Base-by-base conservation (phyloP, 2,888 invertebrate species). In the Dastarcus helophoroides region DNA sequence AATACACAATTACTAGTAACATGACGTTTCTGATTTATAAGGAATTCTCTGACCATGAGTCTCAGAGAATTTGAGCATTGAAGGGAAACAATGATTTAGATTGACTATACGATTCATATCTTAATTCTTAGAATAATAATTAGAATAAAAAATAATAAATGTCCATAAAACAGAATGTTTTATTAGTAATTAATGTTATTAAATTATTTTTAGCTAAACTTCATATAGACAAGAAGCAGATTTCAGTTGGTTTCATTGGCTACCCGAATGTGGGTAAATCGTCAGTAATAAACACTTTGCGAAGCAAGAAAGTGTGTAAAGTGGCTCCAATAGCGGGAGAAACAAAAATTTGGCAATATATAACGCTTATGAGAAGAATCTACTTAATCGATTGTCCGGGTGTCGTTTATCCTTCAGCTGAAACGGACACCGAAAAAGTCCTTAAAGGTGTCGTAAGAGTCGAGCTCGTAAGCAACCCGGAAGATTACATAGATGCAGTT, bases 221-320 rank as follows among this genome's bases (percentile, higher is more conserved):
- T 8, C 98, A 98, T 53, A 68, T 80, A 35, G 97, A 98, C 56
- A 93, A 93, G 55, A 94, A 94, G 53, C 97, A 98, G 67, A 99
- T 99, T 36, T 94, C 93, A 56, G 91, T 99, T 27, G 98, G 98
- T 2, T 84, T 99, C 44, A 93, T 99, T 56, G 98, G 98, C 0
- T 99, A 97, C 60, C 98, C 98, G 2, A 99, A 99, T 67, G 90
- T 90, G 3, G 98, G 98, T 0, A 98, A 99, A 63, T 95, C 94
- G 38, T 97, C 97, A 1, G 79, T 99, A 4, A 97, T 99, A 41
- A 99, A 98, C 60, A 90, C 98, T 0, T 64, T 99, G 32, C 72
- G 90, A 32, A 82, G 86, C 6, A 94, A 95, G 53, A 95, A 98
- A 64, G 98, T 99, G 0, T 99, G 98, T 59, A 98, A 94, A 60